Evolutionary conservation across 1,140 invertebrate species (phyloP).

Genomic region (Drosophila orosa): DNA sequence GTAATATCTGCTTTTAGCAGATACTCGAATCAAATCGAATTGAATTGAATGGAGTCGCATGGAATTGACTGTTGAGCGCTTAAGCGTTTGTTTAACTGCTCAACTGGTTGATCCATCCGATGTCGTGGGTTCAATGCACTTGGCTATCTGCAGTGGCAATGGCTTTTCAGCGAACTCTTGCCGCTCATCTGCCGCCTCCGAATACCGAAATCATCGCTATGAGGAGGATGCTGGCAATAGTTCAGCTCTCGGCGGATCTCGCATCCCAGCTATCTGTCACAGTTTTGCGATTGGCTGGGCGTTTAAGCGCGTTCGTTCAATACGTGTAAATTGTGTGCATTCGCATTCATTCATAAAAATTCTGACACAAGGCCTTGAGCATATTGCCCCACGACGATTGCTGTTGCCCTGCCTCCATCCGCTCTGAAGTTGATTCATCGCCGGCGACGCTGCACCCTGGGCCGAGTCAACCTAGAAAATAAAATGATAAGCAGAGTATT

Average conservation of each 20-base stretch:
- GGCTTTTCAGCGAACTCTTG: constrained; percentile 33
- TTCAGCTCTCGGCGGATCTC: constrained; percentile 15
- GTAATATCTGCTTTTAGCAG: constrained; percentile 56
- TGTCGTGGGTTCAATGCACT: constrained; percentile 48
- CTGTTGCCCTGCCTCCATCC: constrained; percentile 42
- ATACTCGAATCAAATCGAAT: constrained; percentile 46
- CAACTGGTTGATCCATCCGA: constrained; percentile 55
- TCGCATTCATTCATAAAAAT: constrained; percentile 63
- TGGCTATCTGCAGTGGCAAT: constrained; percentile 31
- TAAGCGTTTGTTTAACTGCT: constrained; percentile 47
- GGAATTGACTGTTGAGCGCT: constrained; percentile 43
- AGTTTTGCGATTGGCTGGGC: constrained; percentile 24
- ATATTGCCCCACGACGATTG: constrained; percentile 37
- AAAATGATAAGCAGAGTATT: constrained; percentile 1
- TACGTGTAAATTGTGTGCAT: constrained; percentile 59
- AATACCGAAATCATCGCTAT: constrained; percentile 26
- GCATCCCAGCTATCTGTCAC: constrained; percentile 26
- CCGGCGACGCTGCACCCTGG: constrained; percentile 25
- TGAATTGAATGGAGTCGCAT: constrained; percentile 47
- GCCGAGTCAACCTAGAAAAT: not conserved
- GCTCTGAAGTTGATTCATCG: constrained; percentile 50
- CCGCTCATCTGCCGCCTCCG: constrained; percentile 4
- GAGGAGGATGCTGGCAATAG: constrained; percentile 34
- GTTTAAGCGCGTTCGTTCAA: constrained; percentile 45
- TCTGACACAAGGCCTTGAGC: constrained; percentile 64